Evolutionary conservation across 2,113 vertebrate species (phyloP).

Genomic region (Phasianus colchicus): DNA sequence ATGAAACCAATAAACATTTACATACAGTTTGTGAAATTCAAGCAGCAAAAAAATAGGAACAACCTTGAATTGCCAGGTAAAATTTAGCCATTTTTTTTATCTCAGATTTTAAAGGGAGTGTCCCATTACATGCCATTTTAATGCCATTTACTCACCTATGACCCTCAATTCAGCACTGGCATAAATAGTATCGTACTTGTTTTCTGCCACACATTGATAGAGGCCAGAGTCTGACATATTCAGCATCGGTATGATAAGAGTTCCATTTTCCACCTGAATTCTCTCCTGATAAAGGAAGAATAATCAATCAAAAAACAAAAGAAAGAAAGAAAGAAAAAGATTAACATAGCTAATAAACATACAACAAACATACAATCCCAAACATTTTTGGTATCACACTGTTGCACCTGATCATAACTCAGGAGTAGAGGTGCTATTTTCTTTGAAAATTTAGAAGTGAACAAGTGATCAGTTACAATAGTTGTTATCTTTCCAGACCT

Average conservation of each 20-base stretch:
- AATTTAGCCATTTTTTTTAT: neutral
- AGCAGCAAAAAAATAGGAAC: neutral
- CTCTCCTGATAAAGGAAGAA: slow-evolving; percentile 79
- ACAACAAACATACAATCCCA: neutral
- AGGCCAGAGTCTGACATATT: slow-evolving; percentile 88
- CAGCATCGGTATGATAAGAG: slow-evolving; percentile 82
- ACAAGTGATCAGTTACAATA: accelerated
- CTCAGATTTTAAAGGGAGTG: neutral
- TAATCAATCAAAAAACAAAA: neutral
- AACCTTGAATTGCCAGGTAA: neutral
- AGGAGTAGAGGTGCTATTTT: neutral
- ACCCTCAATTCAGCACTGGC: slow-evolving; percentile 89
- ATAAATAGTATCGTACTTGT: slow-evolving; percentile 83
- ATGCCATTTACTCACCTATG: slow-evolving; percentile 83
- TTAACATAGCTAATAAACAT: accelerated
- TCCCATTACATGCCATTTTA: neutral
- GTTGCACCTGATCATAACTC: neutral
- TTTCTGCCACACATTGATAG: slow-evolving; percentile 92
- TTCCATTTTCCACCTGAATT: slow-evolving; percentile 84
- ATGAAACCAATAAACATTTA: neutral
- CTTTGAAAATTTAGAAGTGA: neutral
- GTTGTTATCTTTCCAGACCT: neutral
- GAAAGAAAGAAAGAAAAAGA: neutral
- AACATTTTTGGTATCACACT: neutral
- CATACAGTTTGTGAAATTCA: neutral